These are phyloP conservation scores for Siderastrea siderea DNA, from an alignment of 92 coral and sea anemone genomes.

Conservation along the genomic window DNA sequence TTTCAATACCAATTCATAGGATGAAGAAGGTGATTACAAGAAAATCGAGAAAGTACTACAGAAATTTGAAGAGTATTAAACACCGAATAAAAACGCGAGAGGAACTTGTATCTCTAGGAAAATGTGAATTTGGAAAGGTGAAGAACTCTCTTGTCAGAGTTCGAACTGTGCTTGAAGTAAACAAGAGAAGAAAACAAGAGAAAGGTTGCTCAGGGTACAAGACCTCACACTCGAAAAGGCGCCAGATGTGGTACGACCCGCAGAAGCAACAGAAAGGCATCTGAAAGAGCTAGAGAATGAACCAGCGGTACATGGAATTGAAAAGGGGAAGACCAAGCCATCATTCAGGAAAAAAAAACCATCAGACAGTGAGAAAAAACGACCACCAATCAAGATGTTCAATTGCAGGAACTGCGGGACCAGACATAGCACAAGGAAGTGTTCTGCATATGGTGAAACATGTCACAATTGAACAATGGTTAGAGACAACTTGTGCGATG, in stretches of 20 bases:
- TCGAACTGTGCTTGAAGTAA: background rate
- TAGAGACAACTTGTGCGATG: background rate
- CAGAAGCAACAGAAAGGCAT: background rate
- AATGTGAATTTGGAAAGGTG: slow-evolving; percentile 54
- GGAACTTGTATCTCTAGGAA: background rate
- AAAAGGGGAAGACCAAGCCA: background rate
- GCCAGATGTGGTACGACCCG: background rate
- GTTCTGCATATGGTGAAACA: background rate
- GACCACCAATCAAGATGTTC: too few relatives aligned
- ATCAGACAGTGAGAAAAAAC: too few relatives aligned
- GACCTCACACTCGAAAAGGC: background rate
- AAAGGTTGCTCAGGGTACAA: background rate
- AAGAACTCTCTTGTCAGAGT: slow-evolving; percentile 3
- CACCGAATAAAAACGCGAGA: slow-evolving; percentile 51
- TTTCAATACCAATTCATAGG: slow-evolving; percentile 45
- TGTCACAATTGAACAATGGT: background rate
- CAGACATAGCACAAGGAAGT: background rate
- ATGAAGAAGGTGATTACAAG: slow-evolving; percentile 56
- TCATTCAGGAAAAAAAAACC: background rate
- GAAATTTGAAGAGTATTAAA: slow-evolving; percentile 50
- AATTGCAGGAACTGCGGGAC: too few relatives aligned
- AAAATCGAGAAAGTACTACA: slow-evolving; percentile 38
- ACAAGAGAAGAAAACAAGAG: background rate
- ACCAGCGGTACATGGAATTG: background rate
- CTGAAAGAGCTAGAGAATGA: background rate